A percentile compares a stretch with the other conserved stretches of the same genome.
Conservation (phyloP, 1,140 invertebrate species). For the Scaptomyza pallida region DNA sequence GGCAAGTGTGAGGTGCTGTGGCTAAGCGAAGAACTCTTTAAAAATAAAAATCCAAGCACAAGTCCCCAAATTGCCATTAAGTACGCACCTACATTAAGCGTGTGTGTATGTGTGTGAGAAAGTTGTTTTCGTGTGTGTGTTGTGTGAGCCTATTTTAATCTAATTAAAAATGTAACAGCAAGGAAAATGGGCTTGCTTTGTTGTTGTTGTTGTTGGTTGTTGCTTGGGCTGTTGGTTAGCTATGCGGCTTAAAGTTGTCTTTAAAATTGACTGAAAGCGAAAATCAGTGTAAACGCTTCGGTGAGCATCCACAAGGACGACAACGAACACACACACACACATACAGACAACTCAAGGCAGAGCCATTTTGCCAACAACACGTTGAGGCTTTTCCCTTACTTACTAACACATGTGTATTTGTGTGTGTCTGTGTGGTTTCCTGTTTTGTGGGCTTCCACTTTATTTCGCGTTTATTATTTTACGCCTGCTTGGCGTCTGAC, state of each 20-base stretch:
- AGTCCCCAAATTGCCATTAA: conserved; percentile 81
- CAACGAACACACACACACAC: too few species aligned
- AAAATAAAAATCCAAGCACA: conserved; percentile 59
- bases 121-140: conserved; percentile 42
- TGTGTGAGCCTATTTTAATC: conserved; percentile 80
- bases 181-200: conserved; percentile 57
- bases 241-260: conserved; percentile 79
- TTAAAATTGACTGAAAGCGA: conserved; percentile 81
- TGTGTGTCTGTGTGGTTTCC: conserved; percentile 48
- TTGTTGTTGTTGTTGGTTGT: conserved; percentile 29
- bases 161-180: conserved; percentile 80
- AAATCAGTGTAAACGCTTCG: conserved; percentile 80
- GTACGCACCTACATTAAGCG: conserved; percentile 62
- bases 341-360: conserved; percentile 42
- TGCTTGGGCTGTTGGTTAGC: conserved; percentile 52
- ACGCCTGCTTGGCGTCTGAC: conserved; percentile 76
- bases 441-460: conserved; percentile 72
- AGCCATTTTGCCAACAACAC: conserved; percentile 60
- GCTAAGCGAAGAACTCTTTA: conserved; percentile 50
- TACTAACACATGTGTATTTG: conserved; percentile 32
- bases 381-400: conserved; percentile 51
- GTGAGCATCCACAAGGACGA: conserved; percentile 36
- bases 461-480: conserved; percentile 82
- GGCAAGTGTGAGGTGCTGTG: background rate
- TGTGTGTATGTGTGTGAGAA: conserved; percentile 19